Percentiles rank a stretch among this genome's conserved stretches.
Conservation (phyloP, 2,888 invertebrate genomes). For the Laspeyria flexula region DNA sequence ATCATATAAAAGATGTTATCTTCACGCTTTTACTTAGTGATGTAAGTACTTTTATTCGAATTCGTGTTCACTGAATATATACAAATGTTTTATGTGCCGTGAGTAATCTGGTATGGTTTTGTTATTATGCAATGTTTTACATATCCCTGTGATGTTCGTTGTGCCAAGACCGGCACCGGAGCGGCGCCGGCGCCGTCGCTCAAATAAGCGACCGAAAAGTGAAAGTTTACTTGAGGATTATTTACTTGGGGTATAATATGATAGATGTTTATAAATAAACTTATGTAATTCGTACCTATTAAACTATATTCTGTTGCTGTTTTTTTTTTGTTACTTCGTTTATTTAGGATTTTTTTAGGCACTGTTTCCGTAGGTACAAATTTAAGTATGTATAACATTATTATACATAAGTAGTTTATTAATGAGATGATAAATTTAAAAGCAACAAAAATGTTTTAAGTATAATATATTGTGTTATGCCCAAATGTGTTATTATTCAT, state of each 20-base stretch:
- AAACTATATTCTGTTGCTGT: no score
- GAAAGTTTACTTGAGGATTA: conserved; percentile 46
- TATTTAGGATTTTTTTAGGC: no score
- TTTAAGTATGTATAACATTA: no score
- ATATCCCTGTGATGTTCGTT: conserved; percentile 36
- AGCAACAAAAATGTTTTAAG: no score
- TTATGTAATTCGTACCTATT: conserved; percentile 13
- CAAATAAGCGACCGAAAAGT: conserved; percentile 37
- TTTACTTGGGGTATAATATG: conserved; percentile 25
- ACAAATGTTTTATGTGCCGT: conserved; percentile 7
- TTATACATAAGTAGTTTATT: no score
- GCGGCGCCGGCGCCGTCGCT: conserved; percentile 25
- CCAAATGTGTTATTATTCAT: no score
- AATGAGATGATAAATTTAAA: no score
- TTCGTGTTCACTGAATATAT: neutral
- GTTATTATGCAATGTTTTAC: conserved; percentile 41
- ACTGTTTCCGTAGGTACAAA: no score
- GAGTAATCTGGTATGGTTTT: conserved; percentile 15
- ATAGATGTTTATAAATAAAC: neutral
- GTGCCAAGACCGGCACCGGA: no score
- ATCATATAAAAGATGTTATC: no score
- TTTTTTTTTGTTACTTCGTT: no score
- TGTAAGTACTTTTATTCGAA: neutral
- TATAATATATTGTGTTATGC: no score
- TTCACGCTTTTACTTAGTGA: neutral